Conservation (phyloP, 2,113 vertebrate species). For the Ginglymostoma cirratum region DNA sequence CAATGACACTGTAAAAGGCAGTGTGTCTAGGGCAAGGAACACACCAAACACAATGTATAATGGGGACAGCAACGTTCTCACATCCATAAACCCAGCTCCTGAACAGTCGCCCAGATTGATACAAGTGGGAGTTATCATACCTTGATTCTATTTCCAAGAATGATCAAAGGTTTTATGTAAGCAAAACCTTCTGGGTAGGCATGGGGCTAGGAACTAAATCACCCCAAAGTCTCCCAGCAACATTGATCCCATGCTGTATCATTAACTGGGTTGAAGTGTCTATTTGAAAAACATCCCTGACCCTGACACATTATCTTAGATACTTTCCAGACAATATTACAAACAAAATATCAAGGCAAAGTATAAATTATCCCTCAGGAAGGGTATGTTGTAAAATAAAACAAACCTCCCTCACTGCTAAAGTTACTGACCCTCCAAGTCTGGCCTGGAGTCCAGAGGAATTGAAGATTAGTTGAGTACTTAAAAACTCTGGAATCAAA, state of each 20-base stretch:
- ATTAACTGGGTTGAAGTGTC: background rate
- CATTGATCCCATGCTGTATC: background rate
- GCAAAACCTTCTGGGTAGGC: background rate
- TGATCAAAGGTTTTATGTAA: background rate
- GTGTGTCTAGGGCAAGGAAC: background rate
- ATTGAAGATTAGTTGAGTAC: background rate
- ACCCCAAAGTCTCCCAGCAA: background rate
- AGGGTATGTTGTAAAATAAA: background rate
- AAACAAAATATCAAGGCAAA: background rate
- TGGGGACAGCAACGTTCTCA: no score
- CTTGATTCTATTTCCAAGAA: background rate
- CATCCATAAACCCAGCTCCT: background rate
- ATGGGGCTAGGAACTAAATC: background rate
- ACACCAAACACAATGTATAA: background rate
- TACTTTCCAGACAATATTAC: background rate
- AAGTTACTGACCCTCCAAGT: background rate
- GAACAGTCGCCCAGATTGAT: background rate
- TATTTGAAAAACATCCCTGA: background rate
- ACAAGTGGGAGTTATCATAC: no score
- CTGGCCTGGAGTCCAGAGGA: background rate
- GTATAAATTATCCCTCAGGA: background rate
- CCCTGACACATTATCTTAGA: no score
- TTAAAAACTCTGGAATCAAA: background rate
- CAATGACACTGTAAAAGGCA: background rate
- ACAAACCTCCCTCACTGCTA: background rate